Percentiles rank a stretch among this genome's conserved stretches.
Evolutionary conservation across 2,888 invertebrate genomes (phyloP).

Genomic region (Acanthosepion pharaonis): DNA sequence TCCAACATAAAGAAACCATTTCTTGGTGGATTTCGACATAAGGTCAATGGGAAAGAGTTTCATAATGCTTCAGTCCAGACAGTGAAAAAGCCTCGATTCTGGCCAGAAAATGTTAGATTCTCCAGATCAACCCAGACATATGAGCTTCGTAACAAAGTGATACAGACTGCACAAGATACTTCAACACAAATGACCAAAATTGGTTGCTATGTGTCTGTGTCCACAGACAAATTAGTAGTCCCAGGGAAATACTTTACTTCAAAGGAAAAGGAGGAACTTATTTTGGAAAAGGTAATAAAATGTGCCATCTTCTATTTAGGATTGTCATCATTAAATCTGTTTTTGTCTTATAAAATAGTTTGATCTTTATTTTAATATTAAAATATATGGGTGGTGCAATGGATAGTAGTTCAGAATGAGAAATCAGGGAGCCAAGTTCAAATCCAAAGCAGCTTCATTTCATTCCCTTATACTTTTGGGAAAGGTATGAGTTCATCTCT

Average conservation of each 20-base stretch:
- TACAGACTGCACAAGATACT: constrained; percentile 73
- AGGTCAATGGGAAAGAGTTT: constrained; percentile 82
- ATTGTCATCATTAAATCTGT: too few relatives aligned
- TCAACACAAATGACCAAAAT: constrained; percentile 75
- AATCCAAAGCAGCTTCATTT: too few relatives aligned
- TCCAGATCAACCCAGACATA: constrained; percentile 75
- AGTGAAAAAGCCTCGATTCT: constrained; percentile 72
- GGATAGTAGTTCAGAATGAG: too few relatives aligned
- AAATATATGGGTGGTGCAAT: too few relatives aligned
- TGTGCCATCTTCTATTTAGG: too few relatives aligned
- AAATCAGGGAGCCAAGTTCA: too few relatives aligned
- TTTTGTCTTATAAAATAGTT: too few relatives aligned
- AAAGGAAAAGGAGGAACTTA: constrained; percentile 68
- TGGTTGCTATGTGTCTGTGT: constrained; percentile 73
- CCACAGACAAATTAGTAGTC: constrained; percentile 70
- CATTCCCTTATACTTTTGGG: too few relatives aligned
- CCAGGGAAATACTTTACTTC: constrained; percentile 74
- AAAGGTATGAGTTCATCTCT: too few relatives aligned
- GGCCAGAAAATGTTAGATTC: constrained; percentile 63
- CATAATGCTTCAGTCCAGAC: constrained; percentile 90
- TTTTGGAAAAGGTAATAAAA: constrained; percentile 64
- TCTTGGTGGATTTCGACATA: constrained; percentile 86
- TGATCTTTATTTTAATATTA: too few relatives aligned
- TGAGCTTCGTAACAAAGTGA: constrained; percentile 62
- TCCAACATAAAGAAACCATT: constrained; percentile 80